A percentile compares a stretch with the other conserved stretches of the same genome.
Conservation (phyloP, 2,797 vertebrate genomes). For the Argya squamiceps region DNA sequence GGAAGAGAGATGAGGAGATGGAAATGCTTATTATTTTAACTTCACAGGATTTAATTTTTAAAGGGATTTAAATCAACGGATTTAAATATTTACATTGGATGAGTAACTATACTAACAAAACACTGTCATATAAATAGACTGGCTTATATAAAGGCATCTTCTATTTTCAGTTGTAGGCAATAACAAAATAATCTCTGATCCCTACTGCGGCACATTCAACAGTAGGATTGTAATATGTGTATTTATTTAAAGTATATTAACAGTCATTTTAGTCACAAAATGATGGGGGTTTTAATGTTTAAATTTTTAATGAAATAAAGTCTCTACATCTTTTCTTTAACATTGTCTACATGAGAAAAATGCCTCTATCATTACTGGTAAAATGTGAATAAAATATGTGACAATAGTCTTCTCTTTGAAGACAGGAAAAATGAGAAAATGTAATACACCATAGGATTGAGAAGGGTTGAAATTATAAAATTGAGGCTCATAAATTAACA, state of each 20-base stretch:
- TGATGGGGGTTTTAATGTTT: background rate
- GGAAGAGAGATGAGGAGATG: background rate
- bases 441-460: background rate
- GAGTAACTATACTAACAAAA: background rate
- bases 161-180: background rate
- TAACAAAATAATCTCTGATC: background rate
- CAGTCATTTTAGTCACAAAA: background rate
- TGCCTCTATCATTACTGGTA: background rate
- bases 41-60: background rate
- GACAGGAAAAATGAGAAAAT: background rate
- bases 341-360: background rate
- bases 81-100: conserved; percentile 13
- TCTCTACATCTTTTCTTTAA: background rate
- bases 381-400: background rate
- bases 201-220: background rate
- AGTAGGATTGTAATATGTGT: background rate
- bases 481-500: background rate
- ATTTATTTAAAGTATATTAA: background rate
- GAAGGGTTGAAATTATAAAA: background rate
- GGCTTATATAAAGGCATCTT: background rate
- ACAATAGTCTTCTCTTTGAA: background rate
- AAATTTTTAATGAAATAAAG: background rate
- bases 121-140: background rate
- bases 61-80: conserved; percentile 4
- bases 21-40: background rate